phyloP scores from a whole-genome alignment of 2,797 vertebrate species.

The Tadarida brasiliensis region DNA sequence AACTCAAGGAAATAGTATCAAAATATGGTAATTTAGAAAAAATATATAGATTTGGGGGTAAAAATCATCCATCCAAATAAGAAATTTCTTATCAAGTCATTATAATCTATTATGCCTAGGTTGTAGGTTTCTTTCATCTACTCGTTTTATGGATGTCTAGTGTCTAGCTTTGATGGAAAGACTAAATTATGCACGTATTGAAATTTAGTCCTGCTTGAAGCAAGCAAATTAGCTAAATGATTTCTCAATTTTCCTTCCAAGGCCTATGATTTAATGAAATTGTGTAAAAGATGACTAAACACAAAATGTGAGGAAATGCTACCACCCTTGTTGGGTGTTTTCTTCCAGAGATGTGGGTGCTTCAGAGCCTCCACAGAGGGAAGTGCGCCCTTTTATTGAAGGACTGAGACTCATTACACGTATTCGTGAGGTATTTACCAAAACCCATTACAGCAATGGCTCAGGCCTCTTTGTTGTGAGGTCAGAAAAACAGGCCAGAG shows the following conservation, averaged over 20 bases:
- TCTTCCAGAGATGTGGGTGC: background rate
- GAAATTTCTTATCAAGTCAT: constrained; percentile 31
- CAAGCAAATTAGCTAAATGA: constrained; percentile 74
- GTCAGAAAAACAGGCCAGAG: background rate
- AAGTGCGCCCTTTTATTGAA: constrained; percentile 16
- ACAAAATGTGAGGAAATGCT: background rate
- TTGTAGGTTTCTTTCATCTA: background rate
- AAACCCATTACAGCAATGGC: constrained; percentile 27
- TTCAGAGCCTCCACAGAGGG: background rate
- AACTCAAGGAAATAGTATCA: background rate
- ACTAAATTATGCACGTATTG: constrained; percentile 50
- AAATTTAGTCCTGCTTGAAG: constrained; percentile 55
- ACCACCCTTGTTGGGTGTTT: background rate
- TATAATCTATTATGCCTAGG: background rate
- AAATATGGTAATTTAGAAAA: background rate
- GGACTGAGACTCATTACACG: background rate
- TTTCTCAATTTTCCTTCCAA: constrained; percentile 67
- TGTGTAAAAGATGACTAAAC: constrained; percentile 24
- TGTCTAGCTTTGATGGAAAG: constrained; percentile 61
- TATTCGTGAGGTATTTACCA: constrained; percentile 53
- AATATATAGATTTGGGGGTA: background rate
- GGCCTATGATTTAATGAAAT: constrained; percentile 53
- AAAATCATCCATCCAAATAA: background rate
- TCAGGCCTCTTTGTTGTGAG: constrained; percentile 17
- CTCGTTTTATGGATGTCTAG: constrained; percentile 23